These are phyloP conservation scores for Leiothrix lutea DNA, from an alignment of 2,113 vertebrate genomes.

Conservation along the genomic window DNA sequence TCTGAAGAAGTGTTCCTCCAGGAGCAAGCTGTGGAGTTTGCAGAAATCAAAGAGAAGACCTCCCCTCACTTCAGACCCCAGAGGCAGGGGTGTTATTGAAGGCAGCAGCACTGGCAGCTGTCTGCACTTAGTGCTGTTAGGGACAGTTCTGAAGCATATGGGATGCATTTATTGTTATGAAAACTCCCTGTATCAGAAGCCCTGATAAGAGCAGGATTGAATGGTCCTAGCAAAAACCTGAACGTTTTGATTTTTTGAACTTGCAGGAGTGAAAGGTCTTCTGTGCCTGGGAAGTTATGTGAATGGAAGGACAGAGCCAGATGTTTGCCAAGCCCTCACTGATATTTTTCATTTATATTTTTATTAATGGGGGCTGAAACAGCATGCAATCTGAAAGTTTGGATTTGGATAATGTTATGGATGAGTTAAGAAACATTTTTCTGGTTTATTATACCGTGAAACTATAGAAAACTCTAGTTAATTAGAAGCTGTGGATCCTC, in stretches of 20 bases:
- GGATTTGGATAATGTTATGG: not conserved
- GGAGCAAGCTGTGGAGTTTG: not conserved
- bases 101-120: not conserved
- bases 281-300: not conserved
- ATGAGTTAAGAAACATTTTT: not conserved
- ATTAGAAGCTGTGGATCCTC: not conserved
- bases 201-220: not conserved
- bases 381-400: not conserved
- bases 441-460: not conserved
- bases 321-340: not conserved
- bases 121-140: not conserved
- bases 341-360: not conserved
- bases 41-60: not conserved
- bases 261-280: not conserved
- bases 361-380: not conserved
- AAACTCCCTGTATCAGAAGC: not conserved
- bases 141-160: not conserved
- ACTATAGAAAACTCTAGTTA: not conserved
- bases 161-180: conserved; percentile 23
- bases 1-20: accelerated
- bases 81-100: not conserved
- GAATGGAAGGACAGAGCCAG: not conserved
- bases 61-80: not conserved
- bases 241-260: not conserved
- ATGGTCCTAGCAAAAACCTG: not conserved